Conservation (phyloP, 2,888 invertebrate species). For the Lasioglossum pauxillum region DNA sequence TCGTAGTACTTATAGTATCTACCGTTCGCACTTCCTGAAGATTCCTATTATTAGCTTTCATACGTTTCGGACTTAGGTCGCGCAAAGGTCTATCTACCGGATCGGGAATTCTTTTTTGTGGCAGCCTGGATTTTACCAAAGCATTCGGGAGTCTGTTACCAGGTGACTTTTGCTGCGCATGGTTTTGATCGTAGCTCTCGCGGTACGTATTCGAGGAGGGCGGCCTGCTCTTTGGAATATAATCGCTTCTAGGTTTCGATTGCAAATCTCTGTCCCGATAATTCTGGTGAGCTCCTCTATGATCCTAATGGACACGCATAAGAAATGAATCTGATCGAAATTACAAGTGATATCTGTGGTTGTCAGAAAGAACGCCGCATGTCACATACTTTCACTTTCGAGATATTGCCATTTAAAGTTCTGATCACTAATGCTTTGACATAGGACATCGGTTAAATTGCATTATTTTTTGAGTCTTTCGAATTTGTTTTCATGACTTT, state of each 20-base stretch:
- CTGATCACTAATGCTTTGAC: too few relatives aligned
- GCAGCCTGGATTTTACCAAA: constrained; percentile 56
- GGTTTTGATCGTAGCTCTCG: constrained; percentile 71
- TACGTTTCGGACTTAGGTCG: constrained; percentile 77
- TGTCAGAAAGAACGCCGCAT: too few relatives aligned
- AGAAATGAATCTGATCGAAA: constrained; percentile 20
- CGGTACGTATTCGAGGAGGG: constrained; percentile 71
- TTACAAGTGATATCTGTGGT: background rate
- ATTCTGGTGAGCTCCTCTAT: constrained; percentile 72
- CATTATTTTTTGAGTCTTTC: too few relatives aligned
- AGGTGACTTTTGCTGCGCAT: constrained; percentile 61
- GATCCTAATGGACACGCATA: constrained; percentile 67
- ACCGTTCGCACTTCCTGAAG: constrained; percentile 78
- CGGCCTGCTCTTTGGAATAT: constrained; percentile 67
- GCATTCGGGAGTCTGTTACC: constrained; percentile 60
- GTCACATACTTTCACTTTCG: too few relatives aligned
- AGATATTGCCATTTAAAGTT: too few relatives aligned
- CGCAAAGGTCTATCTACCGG: constrained; percentile 68
- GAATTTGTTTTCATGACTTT: too few relatives aligned
- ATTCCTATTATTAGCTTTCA: constrained; percentile 74
- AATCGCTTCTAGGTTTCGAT: constrained; percentile 73
- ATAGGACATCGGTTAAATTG: too few relatives aligned
- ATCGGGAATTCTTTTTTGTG: constrained; percentile 69
- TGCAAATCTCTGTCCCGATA: constrained; percentile 78
- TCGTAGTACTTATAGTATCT: constrained; percentile 66